Percentiles rank a stretch among this genome's conserved stretches.
phyloP scores from a whole-genome alignment of 2,888 invertebrate species.

The Julus scanicus region DNA sequence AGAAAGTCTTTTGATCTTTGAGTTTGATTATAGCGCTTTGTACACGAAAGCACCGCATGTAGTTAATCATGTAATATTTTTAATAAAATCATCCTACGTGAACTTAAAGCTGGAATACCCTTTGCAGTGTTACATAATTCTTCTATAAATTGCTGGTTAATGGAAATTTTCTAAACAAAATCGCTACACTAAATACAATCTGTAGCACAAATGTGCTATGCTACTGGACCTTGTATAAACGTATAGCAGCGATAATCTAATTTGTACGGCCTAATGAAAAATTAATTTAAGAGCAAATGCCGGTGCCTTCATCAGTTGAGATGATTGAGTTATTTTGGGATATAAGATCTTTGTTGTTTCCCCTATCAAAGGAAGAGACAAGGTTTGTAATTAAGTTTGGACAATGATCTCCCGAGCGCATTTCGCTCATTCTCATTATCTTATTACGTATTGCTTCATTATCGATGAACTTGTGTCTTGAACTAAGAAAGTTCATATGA shows the following conservation, averaged over 20 bases:
- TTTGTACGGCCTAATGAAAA: neutral
- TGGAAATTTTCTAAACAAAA: neutral
- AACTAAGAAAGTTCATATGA: neutral
- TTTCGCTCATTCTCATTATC: neutral
- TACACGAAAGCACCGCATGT: neutral
- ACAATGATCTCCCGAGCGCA: neutral
- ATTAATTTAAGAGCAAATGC: neutral
- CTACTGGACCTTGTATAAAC: neutral
- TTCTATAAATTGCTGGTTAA: neutral
- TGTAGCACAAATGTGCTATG: neutral
- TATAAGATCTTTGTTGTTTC: neutral
- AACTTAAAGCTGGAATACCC: neutral
- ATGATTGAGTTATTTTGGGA: conserved; percentile 5
- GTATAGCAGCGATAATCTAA: neutral
- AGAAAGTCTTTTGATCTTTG: neutral
- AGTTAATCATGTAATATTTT: neutral
- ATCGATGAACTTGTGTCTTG: neutral
- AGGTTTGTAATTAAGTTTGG: neutral
- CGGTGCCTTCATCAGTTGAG: neutral
- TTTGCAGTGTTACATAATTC: neutral
- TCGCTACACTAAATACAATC: neutral
- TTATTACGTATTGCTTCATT: neutral
- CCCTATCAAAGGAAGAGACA: neutral
- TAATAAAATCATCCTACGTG: neutral
- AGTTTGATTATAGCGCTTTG: neutral